These are phyloP conservation scores for Microtus ochrogaster DNA, from an alignment of 2,113 vertebrate genomes.

Conservation along the genomic window DNA sequence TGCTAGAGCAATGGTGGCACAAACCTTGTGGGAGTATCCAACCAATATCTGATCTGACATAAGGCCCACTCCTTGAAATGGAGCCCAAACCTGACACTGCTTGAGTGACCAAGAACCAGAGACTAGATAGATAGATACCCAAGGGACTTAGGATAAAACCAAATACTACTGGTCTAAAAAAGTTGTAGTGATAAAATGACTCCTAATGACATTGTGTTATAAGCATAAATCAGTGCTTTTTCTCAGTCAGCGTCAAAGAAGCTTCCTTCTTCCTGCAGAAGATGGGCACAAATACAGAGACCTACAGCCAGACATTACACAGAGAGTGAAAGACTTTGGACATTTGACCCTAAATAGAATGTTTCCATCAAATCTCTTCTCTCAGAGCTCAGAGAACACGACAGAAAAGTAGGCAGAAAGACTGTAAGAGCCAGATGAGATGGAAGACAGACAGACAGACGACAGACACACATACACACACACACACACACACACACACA, in stretches of 20 bases:
- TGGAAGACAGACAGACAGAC: too few species aligned
- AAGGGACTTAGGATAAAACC: not conserved
- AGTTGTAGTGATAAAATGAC: not conserved
- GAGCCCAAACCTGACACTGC: not conserved
- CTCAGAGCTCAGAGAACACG: too few species aligned
- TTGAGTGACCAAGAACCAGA: not conserved
- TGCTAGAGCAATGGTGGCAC: not conserved
- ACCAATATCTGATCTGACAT: not conserved
- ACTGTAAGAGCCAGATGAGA: too few species aligned
- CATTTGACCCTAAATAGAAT: too few species aligned
- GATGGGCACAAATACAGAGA: not conserved
- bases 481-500: too few species aligned
- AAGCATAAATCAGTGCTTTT: not conserved
- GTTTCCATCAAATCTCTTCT: too few species aligned
- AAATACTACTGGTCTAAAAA: not conserved
- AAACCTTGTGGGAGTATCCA: not conserved
- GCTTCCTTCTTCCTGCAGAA: not conserved
- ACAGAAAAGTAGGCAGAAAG: too few species aligned
- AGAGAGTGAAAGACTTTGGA: too few species aligned
- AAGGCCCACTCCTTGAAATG: not conserved
- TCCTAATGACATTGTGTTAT: not conserved
- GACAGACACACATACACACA: too few species aligned
- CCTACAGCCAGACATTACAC: not conserved
- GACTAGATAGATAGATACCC: not conserved
- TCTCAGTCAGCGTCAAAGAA: not conserved